A percentile compares a stretch with the other conserved stretches of the same genome.
These are phyloP conservation scores for Dexiosoma caninum DNA, from an alignment of 2,888 invertebrate species.

Conservation along the genomic window DNA sequence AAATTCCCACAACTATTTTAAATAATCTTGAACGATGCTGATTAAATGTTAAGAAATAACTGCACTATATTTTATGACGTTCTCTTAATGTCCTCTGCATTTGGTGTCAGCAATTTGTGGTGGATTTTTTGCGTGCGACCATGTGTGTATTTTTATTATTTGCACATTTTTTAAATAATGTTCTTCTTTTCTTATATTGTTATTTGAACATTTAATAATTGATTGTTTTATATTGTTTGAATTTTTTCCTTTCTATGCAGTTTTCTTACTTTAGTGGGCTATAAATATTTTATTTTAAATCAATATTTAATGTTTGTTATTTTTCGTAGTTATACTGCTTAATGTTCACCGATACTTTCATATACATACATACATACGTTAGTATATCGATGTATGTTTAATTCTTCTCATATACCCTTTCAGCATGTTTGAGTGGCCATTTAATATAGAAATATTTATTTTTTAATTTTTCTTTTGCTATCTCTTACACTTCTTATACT, in stretches of 20 bases:
- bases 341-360: slow-evolving; percentile 31
- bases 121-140: not conserved
- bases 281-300: slow-evolving; percentile 59
- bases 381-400: not conserved
- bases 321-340: slow-evolving; percentile 15
- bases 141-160: not conserved
- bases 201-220: slow-evolving; percentile 23
- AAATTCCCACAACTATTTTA: not conserved
- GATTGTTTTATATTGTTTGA: not conserved
- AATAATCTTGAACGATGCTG: not conserved
- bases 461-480: slow-evolving; percentile 47
- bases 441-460: slow-evolving; percentile 62
- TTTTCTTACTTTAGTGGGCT: not conserved
- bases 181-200: not conserved
- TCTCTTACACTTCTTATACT: not conserved
- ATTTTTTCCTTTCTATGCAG: slow-evolving; percentile 6
- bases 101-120: slow-evolving; percentile 54
- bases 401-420: slow-evolving; percentile 26
- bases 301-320: slow-evolving; percentile 51
- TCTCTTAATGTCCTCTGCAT: slow-evolving; percentile 47
- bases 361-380: too few species aligned
- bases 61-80: slow-evolving; percentile 7
- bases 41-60: not conserved
- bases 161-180: not conserved
- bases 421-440: slow-evolving; percentile 59